These are phyloP conservation scores for Anguilla marmorata DNA, from an alignment of 2,797 vertebrate species.

Conservation along the genomic window DNA sequence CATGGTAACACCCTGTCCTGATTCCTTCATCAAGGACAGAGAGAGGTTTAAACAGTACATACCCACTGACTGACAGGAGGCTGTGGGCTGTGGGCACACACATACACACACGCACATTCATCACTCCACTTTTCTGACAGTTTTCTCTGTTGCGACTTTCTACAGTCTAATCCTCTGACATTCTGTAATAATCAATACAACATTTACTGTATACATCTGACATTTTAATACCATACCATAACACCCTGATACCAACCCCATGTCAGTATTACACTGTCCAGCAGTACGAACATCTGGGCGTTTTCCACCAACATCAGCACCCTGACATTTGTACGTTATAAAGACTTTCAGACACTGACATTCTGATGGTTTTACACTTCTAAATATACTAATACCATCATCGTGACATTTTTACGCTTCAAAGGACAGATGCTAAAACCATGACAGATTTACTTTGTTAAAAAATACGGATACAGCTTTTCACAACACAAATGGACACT, in stretches of 20 bases:
- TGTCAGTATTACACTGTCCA: constrained; percentile 48
- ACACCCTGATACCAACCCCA: constrained; percentile 47
- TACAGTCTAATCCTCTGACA: constrained; percentile 34
- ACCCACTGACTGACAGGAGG: constrained; percentile 24
- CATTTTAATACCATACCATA: constrained; percentile 38
- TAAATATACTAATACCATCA: not conserved
- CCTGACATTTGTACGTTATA: constrained; percentile 29
- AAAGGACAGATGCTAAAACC: not conserved
- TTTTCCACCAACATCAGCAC: constrained; percentile 43
- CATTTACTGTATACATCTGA: not conserved
- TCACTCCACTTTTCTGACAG: constrained; percentile 27
- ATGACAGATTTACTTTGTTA: constrained; percentile 4
- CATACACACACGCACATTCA: constrained; percentile 17
- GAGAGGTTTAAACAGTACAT: constrained; percentile 33
- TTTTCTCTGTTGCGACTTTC: constrained; percentile 45
- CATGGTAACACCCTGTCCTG: constrained; percentile 33
- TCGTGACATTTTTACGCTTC: not conserved
- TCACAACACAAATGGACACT: not conserved
- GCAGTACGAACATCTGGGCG: constrained; percentile 26
- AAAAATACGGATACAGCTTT: constrained; percentile 1
- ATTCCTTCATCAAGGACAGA: constrained; percentile 33
- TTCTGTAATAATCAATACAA: constrained; percentile 53
- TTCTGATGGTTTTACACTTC: not conserved
- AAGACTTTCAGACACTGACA: not conserved
- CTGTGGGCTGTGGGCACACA: not conserved